Evolutionary conservation across 2,888 invertebrate genomes (phyloP).

Genomic region (Oscheius onirici): DNA sequence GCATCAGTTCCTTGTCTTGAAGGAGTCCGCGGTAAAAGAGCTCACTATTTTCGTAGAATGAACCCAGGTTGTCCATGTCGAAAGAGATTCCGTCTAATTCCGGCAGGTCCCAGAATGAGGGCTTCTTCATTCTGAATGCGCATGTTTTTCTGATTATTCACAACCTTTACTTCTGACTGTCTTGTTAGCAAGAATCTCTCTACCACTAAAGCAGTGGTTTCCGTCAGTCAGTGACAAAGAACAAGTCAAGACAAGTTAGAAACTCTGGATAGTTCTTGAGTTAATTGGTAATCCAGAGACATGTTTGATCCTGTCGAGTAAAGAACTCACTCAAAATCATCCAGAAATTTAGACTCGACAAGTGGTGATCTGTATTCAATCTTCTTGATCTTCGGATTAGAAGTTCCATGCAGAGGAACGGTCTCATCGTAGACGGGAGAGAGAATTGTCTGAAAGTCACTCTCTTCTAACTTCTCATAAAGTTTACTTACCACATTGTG

Average conservation of each 20-base stretch:
- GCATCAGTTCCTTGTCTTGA: background rate
- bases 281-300: too few relatives aligned
- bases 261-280: too few relatives aligned
- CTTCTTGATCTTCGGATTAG: slow-evolving; percentile 8
- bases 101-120: slow-evolving; percentile 3
- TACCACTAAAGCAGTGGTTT: too few relatives aligned
- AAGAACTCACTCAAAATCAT: slow-evolving; percentile 1
- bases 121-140: slow-evolving; percentile 11
- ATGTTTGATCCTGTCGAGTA: too few relatives aligned
- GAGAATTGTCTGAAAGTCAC: background rate
- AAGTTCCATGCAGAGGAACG: slow-evolving; percentile 8
- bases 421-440: slow-evolving; percentile 14
- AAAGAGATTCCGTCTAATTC: background rate
- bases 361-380: slow-evolving; percentile 5
- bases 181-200: too few relatives aligned
- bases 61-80: background rate
- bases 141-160: too few relatives aligned
- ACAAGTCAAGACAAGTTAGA: too few relatives aligned
- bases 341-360: background rate
- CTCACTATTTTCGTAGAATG: background rate
- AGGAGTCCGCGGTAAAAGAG: slow-evolving; percentile 8
- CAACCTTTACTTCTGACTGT: too few relatives aligned
- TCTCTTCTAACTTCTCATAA: background rate
- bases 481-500: slow-evolving; percentile 25
- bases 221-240: too few relatives aligned